Evolutionary conservation across 2,888 invertebrate species (phyloP).

Genomic region (Cantharis nigra): DNA sequence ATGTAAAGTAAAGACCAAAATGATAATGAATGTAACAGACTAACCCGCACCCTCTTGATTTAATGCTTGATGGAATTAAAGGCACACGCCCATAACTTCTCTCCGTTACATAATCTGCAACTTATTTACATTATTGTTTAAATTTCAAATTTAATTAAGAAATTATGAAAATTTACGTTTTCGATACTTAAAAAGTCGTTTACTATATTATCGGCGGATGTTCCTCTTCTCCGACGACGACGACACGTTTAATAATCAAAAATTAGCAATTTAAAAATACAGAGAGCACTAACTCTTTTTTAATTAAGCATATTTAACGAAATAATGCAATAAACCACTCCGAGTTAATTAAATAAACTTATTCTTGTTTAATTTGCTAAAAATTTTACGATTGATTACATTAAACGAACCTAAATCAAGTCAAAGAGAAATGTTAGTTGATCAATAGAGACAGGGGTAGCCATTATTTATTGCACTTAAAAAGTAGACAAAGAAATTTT

Average conservation of each 20-base stretch:
- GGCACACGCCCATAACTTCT: background rate
- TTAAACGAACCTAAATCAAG: constrained; percentile 1
- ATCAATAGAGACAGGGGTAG: constrained; percentile 4
- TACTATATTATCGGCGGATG: background rate
- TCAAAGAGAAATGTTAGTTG: background rate
- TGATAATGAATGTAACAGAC: constrained; percentile 13
- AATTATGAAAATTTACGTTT: background rate
- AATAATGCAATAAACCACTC: background rate
- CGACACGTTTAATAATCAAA: background rate
- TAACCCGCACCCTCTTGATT: constrained; percentile 15
- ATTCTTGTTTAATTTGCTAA: background rate
- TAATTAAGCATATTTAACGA: background rate
- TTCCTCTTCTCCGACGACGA: background rate
- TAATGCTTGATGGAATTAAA: constrained; percentile 4
- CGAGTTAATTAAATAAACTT: background rate
- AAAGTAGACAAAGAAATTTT: background rate
- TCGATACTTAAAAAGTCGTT: background rate
- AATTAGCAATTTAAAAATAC: background rate
- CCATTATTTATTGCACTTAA: constrained; percentile 1
- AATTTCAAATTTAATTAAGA: background rate
- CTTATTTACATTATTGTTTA: constrained; percentile 5
- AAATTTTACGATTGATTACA: constrained; percentile 1
- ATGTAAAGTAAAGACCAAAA: constrained; percentile 14
- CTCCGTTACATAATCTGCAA: background rate
- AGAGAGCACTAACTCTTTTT: background rate